Conservation (phyloP, 1,140 invertebrate genomes). For the Dendrolimus kikuchii region DNA sequence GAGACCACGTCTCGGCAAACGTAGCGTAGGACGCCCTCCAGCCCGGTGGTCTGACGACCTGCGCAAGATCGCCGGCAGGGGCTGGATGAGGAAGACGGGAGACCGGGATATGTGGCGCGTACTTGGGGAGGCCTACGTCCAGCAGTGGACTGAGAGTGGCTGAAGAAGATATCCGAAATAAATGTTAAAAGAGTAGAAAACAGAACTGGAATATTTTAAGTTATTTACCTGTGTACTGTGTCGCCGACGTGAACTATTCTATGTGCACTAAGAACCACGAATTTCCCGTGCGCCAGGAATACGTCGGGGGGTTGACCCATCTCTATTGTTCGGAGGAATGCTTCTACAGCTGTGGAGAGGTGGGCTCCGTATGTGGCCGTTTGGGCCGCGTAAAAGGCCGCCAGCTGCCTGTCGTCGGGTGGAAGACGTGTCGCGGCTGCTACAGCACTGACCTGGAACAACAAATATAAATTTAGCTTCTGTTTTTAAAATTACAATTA, state of each 20-base stretch:
- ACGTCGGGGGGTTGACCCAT: conserved; percentile 94
- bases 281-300: conserved; percentile 94
- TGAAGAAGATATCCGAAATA: too few species aligned
- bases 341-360: conserved; percentile 91
- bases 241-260: conserved; percentile 95
- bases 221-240: conserved; percentile 79
- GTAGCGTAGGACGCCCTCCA: too few species aligned
- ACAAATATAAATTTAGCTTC: conserved; percentile 2
- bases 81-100: too few species aligned
- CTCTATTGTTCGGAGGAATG: conserved; percentile 91
- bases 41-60: too few species aligned
- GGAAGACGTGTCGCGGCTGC: conserved; percentile 76
- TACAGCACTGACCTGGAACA: conserved; percentile 52
- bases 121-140: too few species aligned
- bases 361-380: conserved; percentile 87
- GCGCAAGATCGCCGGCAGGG: too few species aligned
- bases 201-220: too few species aligned
- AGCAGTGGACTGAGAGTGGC: too few species aligned
- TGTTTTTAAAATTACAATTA: not conserved
- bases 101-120: too few species aligned
- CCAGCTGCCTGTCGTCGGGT: conserved; percentile 85
- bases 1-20: too few species aligned
- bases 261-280: conserved; percentile 93
- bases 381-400: conserved; percentile 90
- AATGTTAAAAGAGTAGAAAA: too few species aligned